phyloP scores from a whole-genome alignment of 2,888 invertebrate genomes.

The Rhyacophila evoluta region DNA sequence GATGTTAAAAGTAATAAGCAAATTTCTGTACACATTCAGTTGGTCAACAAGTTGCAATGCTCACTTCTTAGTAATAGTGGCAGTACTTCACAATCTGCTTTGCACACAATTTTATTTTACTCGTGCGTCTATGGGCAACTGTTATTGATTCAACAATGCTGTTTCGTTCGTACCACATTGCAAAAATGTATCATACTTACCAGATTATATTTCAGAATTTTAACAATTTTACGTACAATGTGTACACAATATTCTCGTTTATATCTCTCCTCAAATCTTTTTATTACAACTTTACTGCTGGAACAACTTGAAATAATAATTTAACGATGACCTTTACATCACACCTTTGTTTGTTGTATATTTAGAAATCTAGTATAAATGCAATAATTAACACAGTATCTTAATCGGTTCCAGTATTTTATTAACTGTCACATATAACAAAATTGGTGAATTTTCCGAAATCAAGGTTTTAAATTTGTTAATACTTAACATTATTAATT shows the following conservation, averaged over 20 bases:
- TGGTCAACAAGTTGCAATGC: background rate
- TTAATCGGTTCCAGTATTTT: no score
- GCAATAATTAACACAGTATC: no score
- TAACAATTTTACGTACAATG: background rate
- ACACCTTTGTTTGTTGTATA: background rate
- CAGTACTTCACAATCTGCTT: background rate
- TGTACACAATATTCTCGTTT: background rate
- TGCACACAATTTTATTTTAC: background rate
- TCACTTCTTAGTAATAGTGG: background rate
- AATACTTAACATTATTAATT: no score
- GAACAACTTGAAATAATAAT: background rate
- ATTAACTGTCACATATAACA: no score
- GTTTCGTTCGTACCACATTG: background rate
- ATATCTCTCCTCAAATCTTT: background rate
- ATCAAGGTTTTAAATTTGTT: no score
- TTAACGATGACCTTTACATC: background rate
- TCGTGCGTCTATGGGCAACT: background rate
- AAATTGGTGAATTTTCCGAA: no score
- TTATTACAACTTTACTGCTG: background rate
- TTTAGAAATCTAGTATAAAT: no score
- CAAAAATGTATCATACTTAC: background rate
- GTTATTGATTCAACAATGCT: constrained; percentile 1
- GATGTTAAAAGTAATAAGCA: no score
- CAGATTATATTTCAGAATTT: background rate
- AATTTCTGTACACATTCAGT: background rate